Evolutionary conservation across 2,113 vertebrate genomes (phyloP).

Genomic region (Neomonachus schauinslandi): DNA sequence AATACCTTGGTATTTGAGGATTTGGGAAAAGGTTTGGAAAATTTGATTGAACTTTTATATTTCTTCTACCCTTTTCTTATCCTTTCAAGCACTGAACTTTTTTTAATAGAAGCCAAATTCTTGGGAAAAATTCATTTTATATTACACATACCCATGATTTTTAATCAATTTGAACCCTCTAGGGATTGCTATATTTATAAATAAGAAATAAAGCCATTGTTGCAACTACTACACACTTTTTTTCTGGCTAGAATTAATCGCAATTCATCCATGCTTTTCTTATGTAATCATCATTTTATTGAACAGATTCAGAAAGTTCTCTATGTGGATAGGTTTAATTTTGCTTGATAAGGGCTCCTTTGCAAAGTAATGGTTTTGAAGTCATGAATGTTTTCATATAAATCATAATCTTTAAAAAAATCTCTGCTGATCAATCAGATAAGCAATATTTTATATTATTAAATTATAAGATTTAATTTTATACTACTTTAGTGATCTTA

Average conservation of each 20-base stretch:
- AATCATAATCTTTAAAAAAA: neutral
- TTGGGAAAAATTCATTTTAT: neutral
- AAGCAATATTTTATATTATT: neutral
- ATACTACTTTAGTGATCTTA: neutral
- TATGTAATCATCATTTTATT: constrained; percentile 12
- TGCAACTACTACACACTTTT: neutral
- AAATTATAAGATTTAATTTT: neutral
- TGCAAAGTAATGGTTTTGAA: neutral
- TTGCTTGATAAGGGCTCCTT: constrained; percentile 3
- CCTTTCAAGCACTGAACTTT: neutral
- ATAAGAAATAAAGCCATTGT: neutral
- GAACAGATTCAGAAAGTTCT: neutral
- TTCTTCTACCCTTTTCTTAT: neutral
- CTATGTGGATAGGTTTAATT: neutral
- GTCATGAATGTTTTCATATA: neutral
- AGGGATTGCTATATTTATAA: constrained; percentile 6
- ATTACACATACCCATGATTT: constrained; percentile 22
- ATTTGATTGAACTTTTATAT: constrained; percentile 50
- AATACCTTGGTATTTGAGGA: constrained; percentile 64
- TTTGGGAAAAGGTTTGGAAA: constrained; percentile 61
- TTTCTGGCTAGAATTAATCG: constrained; percentile 5
- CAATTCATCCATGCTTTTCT: neutral
- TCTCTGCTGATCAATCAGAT: neutral
- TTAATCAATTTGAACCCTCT: neutral
- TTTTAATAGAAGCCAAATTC: constrained; percentile 13